These are phyloP conservation scores for Eilema depressum DNA, from an alignment of 2,888 invertebrate species.

Conservation along the genomic window DNA sequence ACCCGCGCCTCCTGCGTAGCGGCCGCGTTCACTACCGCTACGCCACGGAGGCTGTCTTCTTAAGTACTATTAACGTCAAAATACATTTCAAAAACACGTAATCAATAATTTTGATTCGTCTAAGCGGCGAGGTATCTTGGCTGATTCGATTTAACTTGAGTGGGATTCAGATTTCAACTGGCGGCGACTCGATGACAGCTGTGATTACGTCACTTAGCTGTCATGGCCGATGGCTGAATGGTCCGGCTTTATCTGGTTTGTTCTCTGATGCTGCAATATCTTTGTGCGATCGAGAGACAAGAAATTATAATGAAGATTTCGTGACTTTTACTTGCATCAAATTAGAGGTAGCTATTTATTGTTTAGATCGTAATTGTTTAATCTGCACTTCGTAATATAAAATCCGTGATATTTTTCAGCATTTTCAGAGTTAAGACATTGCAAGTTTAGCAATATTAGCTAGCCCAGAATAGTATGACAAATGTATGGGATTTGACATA, in stretches of 20 bases:
- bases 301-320: neutral
- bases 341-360: neutral
- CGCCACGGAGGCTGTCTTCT: no score
- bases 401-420: no score
- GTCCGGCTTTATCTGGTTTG: conserved; percentile 37
- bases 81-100: conserved; percentile 6
- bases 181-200: conserved; percentile 45
- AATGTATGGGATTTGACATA: no score
- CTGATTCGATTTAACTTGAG: conserved; percentile 47
- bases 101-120: conserved; percentile 28
- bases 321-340: neutral
- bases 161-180: conserved; percentile 45
- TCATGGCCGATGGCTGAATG: conserved; percentile 39
- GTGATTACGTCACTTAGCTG: conserved; percentile 53
- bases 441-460: no score
- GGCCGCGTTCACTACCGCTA: no score
- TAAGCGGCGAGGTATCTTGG: conserved; percentile 25
- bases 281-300: neutral
- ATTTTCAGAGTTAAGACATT: no score
- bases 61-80: neutral
- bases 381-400: no score
- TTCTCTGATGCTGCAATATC: conserved; percentile 16
- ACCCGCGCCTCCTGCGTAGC: no score
- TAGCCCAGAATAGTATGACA: no score
- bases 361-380: no score